phyloP scores from a whole-genome alignment of 2,113 vertebrate species.

The Brachyistius frenatus region DNA sequence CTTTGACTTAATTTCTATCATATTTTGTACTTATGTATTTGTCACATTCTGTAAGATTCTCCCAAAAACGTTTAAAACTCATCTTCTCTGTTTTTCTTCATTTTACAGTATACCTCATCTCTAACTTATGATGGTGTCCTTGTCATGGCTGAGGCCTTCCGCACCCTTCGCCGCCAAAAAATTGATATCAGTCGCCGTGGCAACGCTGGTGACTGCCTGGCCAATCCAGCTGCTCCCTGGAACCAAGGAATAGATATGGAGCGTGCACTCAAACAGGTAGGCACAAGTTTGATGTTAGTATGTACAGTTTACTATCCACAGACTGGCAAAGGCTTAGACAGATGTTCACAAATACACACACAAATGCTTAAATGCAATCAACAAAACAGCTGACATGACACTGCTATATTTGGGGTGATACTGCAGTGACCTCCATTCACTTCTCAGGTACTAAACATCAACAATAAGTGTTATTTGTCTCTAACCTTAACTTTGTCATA shows the following conservation, averaged over 20 bases:
- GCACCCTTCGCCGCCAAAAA: slow-evolving; percentile 95
- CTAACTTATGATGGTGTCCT: slow-evolving; percentile 97
- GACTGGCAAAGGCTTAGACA: neutral
- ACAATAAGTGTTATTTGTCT: too few species aligned
- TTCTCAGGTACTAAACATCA: too few species aligned
- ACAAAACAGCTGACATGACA: neutral
- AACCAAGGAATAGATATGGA: slow-evolving; percentile 99
- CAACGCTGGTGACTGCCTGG: slow-evolving; percentile 98
- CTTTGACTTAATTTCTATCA: neutral
- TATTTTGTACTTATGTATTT: neutral
- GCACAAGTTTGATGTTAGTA: neutral
- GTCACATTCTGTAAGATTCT: neutral
- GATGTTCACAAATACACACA: slow-evolving; percentile 4
- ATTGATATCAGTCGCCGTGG: slow-evolving; percentile 98
- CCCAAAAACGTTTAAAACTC: neutral
- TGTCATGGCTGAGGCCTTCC: slow-evolving; percentile 98
- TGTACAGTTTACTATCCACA: neutral
- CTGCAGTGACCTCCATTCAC: too few species aligned
- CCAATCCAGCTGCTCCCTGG: slow-evolving; percentile 98
- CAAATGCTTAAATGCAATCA: neutral
- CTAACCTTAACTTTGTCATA: too few species aligned
- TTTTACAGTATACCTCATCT: slow-evolving; percentile 93
- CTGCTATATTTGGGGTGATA: too few species aligned
- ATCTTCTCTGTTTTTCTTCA: neutral
- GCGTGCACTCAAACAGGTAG: slow-evolving; percentile 97